These are phyloP conservation scores for Micoletzkya japonica DNA, from an alignment of 2,888 invertebrate genomes.

Conservation along the genomic window DNA sequence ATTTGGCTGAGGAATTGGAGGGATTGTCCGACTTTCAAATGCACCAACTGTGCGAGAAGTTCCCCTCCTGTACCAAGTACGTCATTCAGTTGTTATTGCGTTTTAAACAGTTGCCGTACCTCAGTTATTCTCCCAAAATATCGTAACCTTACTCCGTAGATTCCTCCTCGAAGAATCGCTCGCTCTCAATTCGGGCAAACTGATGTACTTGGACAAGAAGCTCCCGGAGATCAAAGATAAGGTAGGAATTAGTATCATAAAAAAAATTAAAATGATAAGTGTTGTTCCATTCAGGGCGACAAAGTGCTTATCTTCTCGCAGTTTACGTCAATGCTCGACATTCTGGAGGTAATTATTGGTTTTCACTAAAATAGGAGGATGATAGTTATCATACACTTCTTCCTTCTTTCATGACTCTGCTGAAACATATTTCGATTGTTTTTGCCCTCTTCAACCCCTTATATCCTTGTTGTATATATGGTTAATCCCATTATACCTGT, in stretches of 20 bases:
- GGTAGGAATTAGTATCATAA: conserved; percentile 46
- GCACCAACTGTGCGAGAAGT: conserved; percentile 50
- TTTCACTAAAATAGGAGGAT: background rate
- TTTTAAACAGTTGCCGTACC: background rate
- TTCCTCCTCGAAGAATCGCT: conserved; percentile 66
- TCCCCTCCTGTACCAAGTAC: conserved; percentile 17
- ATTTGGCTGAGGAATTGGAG: conserved; percentile 81
- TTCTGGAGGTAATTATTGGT: conserved; percentile 75
- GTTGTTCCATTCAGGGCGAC: conserved; percentile 60
- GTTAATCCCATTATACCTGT: no score
- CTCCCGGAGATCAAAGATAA: conserved; percentile 75
- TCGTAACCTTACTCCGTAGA: no score
- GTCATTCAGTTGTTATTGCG: background rate
- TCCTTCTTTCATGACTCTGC: background rate
- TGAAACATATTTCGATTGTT: background rate
- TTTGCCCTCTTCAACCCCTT: background rate
- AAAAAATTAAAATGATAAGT: conserved; percentile 5
- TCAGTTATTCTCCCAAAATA: background rate
- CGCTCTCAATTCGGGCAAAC: conserved; percentile 85
- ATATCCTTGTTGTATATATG: no score
- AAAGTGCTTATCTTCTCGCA: conserved; percentile 91
- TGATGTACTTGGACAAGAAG: conserved; percentile 78
- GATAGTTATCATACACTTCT: background rate
- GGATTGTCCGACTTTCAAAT: conserved; percentile 83
- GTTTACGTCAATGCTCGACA: conserved; percentile 91